Percentiles rank a stretch among this genome's conserved stretches.
Conservation (phyloP, 1,140 invertebrate species). For the Watersipora subatra region DNA sequence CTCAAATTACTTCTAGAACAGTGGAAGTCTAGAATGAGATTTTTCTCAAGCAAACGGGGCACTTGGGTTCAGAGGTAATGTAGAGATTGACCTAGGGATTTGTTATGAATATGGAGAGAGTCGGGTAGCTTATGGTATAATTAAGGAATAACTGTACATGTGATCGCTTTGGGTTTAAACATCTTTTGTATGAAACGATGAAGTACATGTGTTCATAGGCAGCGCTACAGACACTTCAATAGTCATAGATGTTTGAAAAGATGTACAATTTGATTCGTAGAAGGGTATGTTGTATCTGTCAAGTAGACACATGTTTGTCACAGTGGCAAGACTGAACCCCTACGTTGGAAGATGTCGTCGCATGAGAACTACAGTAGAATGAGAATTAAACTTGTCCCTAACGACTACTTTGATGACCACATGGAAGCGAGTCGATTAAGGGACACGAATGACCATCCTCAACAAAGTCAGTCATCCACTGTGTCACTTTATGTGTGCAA, state of each 20-base stretch:
- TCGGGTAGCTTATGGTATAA: too few species aligned
- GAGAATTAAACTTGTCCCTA: constrained; percentile 49
- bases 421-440: constrained; percentile 50
- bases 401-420: constrained; percentile 47
- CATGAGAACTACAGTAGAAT: constrained; percentile 53
- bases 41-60: neutral
- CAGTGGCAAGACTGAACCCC: neutral
- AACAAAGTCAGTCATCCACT: constrained; percentile 2
- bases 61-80: neutral
- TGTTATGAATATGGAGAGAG: too few species aligned
- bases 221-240: too few species aligned
- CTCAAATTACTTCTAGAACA: neutral
- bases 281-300: too few species aligned
- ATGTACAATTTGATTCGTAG: too few species aligned
- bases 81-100: too few species aligned
- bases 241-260: too few species aligned
- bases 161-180: too few species aligned
- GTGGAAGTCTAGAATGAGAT: neutral
- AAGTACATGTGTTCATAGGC: too few species aligned
- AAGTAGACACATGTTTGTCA: neutral
- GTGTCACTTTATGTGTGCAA: neutral
- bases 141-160: too few species aligned
- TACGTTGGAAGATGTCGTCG: constrained; percentile 47
- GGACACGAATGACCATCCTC: constrained; percentile 45
- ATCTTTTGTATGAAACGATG: too few species aligned